Percentiles rank a stretch among this genome's conserved stretches.
phyloP scores from a whole-genome alignment of 2,797 vertebrate species.

The Erethizon dorsatum region DNA sequence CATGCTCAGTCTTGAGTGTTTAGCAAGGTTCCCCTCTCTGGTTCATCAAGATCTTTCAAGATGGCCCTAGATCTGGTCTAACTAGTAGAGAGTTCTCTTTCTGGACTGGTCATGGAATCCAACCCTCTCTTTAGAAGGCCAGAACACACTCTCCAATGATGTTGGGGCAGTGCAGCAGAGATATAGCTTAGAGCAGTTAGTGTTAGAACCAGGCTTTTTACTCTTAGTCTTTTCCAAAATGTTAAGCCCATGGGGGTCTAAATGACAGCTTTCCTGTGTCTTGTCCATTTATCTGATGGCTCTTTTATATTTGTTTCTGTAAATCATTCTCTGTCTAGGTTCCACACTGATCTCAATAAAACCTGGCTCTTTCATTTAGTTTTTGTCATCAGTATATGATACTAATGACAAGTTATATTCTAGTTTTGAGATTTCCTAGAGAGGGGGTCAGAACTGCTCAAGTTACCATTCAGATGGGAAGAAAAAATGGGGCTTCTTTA shows the following conservation, averaged over 20 bases:
- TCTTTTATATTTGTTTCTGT: background rate
- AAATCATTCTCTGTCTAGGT: background rate
- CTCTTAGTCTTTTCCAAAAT: background rate
- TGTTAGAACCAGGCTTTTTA: background rate
- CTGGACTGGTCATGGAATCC: background rate
- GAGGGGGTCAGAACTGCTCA: background rate
- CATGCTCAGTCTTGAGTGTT: background rate
- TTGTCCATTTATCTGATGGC: background rate
- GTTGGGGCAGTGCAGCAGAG: background rate
- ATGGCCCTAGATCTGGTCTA: background rate
- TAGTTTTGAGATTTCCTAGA: background rate
- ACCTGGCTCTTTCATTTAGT: background rate
- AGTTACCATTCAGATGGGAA: background rate
- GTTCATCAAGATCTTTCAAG: background rate
- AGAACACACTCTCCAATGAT: background rate
- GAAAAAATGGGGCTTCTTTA: background rate
- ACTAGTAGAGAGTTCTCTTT: background rate
- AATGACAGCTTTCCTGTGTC: background rate
- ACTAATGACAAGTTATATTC: background rate
- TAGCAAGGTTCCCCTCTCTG: background rate
- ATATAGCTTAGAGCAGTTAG: background rate
- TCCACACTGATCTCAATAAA: background rate
- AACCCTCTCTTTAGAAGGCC: background rate
- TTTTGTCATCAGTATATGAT: background rate
- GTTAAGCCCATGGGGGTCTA: fast-evolving